Base-by-base conservation (phyloP, 2,888 invertebrate genomes). In the Sipha maydis region DNA sequence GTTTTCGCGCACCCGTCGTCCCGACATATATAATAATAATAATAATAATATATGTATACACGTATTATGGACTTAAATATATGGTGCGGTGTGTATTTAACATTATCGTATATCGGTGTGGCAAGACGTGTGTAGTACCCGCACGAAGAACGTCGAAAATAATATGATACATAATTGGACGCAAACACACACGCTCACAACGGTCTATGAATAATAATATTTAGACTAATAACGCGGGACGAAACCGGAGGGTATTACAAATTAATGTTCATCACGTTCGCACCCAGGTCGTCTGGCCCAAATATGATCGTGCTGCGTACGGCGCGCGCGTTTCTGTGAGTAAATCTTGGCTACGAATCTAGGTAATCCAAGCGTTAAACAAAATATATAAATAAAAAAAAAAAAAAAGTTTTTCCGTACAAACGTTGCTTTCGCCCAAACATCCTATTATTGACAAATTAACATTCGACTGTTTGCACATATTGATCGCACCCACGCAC, bases 211-310 rank as follows among this genome's bases (percentile, higher is more conserved):
- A 86, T 86, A 54, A 61, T 86, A 79, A 73, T 86, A 73, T 80
- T 73, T 73, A 79, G 71, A 86, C 69, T 80, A 80, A 73, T 56
- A 79, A 56, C 54, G 31, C 61, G 71, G 67, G 48, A 5, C 67
- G 25, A 31, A 21, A 85, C 61, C 67, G 67, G 76, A 77, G 85
- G 76, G 85, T 77, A 85, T 61, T 21, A 67, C 71, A 34, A 79
- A 85, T 85, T 85, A 71, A 85, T 85, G 85, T 85, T 34, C 78
- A 85, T 71, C 78, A 85, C 85, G 85, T 85, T 41, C 78, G 78
- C 77, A 61, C 69, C 85, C 69, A 78, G 69, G 48, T 69, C 38
- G 76, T 41, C 38, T 85, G 85, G 77, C 85, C 85, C 77, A 85
- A 67, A 31, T 85, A 85, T 77, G 48, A 48, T 1, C 0, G 1